phyloP scores from a whole-genome alignment of 2,888 invertebrate genomes.

The Caenorhabditis angaria region DNA sequence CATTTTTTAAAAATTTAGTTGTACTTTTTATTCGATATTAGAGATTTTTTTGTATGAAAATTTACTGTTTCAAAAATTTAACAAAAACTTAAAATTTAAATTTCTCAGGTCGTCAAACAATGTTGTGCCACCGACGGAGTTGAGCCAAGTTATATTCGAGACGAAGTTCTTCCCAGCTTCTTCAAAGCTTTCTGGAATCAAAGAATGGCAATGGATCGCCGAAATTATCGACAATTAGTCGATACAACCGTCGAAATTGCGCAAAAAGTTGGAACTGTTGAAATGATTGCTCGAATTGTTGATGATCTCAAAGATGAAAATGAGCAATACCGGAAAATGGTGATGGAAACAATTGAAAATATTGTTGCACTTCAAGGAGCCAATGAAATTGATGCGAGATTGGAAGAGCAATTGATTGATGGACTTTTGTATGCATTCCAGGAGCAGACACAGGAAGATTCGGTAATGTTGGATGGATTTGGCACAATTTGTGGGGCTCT shows the following conservation, averaged over 20 bases:
- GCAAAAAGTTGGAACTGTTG: constrained; percentile 98
- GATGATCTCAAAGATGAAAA: constrained; percentile 99
- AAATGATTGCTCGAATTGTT: constrained; percentile 95
- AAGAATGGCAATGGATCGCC: constrained; percentile 95
- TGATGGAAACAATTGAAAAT: constrained; percentile 96
- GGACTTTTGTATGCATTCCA: constrained; percentile 99
- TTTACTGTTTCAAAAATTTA: background rate
- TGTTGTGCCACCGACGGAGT: constrained; percentile 99
- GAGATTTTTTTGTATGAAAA: background rate
- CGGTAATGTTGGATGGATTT: constrained; percentile 98
- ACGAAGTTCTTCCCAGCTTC: constrained; percentile 81
- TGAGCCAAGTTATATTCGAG: constrained; percentile 97
- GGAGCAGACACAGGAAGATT: constrained; percentile 99
- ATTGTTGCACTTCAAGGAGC: constrained; percentile 79
- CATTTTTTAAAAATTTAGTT: background rate
- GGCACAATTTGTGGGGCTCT: constrained; percentile 98
- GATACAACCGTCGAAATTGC: constrained; percentile 99
- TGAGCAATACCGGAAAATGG: constrained; percentile 99
- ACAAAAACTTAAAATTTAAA: background rate
- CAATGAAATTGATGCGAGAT: constrained; percentile 93
- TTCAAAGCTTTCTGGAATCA: constrained; percentile 90
- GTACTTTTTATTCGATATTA: no score
- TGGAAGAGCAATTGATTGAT: constrained; percentile 98
- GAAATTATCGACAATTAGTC: constrained; percentile 87
- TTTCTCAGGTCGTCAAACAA: constrained; percentile 89